A percentile compares a stretch with the other conserved stretches of the same genome.
Conservation (phyloP, 1,140 invertebrate genomes). For the Diachasma alloeum region DNA sequence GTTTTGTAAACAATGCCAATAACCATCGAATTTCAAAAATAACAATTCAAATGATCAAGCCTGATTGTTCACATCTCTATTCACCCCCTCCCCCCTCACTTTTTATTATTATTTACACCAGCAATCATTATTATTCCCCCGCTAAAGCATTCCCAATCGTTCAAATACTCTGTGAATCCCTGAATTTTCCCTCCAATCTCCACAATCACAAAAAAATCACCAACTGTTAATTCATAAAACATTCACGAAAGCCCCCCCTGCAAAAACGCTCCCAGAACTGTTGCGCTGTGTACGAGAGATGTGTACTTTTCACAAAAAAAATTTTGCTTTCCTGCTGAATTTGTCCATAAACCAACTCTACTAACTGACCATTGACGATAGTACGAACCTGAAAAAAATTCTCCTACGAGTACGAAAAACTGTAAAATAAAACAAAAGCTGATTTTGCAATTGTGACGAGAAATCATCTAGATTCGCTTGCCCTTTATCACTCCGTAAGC, state of each 20-base stretch:
- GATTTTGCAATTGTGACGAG: background rate
- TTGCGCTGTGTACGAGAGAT: background rate
- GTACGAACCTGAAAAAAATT: background rate
- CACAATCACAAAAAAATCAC: background rate
- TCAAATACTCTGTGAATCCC: background rate
- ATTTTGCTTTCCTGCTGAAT: background rate
- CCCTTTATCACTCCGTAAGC: background rate
- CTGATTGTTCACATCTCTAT: too few species aligned
- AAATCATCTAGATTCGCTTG: background rate
- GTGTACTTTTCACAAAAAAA: background rate
- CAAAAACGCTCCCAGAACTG: background rate
- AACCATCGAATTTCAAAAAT: too few species aligned
- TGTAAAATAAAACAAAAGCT: background rate
- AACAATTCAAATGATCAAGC: too few species aligned
- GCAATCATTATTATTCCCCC: background rate
- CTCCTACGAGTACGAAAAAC: background rate
- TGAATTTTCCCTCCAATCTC: background rate
- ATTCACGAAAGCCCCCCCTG: background rate
- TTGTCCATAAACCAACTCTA: background rate
- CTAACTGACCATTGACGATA: background rate
- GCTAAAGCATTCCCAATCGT: background rate
- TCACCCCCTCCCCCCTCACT: background rate
- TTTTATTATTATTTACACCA: background rate
- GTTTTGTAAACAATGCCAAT: too few species aligned
- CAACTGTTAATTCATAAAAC: background rate